phyloP scores from a whole-genome alignment of 64 coral and sea anemone genomes.

The Stylophora pistillata region DNA sequence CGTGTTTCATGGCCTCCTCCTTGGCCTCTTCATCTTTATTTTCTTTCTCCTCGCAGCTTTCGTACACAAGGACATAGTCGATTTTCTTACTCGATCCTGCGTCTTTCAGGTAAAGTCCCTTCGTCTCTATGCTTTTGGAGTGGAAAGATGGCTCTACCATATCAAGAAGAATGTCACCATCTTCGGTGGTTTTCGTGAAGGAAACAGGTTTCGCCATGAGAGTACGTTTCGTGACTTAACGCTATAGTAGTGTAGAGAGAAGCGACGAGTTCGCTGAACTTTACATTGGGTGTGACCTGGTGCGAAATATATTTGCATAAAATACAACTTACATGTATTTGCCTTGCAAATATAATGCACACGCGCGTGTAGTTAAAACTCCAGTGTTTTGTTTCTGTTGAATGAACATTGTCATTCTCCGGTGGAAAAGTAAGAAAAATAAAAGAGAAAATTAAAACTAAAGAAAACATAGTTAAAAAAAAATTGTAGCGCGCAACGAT shows the following conservation, averaged over 20 bases:
- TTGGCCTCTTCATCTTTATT: constrained; percentile 43
- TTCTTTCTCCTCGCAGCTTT: constrained; percentile 41
- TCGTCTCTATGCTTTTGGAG: neutral
- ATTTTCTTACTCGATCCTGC: constrained; percentile 34
- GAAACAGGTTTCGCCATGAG: constrained; percentile 36
- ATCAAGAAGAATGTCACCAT: constrained; percentile 44
- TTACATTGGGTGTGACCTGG: neutral
- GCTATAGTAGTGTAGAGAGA: neutral
- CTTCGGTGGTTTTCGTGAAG: neutral
- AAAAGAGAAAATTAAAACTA: too few species aligned
- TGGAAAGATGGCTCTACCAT: constrained; percentile 40
- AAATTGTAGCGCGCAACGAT: neutral
- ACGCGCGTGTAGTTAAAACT: too few species aligned
- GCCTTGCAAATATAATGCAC: neutral
- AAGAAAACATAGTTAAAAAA: too few species aligned
- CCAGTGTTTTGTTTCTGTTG: neutral
- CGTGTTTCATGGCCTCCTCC: constrained; percentile 21
- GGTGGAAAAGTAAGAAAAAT: neutral
- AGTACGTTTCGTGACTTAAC: neutral
- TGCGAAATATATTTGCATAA: neutral
- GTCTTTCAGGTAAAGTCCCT: constrained; percentile 39
- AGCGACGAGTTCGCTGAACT: neutral
- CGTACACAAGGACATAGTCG: constrained; percentile 67
- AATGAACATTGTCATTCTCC: neutral
- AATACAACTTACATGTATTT: neutral